Conservation (phyloP, 2,888 invertebrate species). For the Diaprepes abbreviatus region DNA sequence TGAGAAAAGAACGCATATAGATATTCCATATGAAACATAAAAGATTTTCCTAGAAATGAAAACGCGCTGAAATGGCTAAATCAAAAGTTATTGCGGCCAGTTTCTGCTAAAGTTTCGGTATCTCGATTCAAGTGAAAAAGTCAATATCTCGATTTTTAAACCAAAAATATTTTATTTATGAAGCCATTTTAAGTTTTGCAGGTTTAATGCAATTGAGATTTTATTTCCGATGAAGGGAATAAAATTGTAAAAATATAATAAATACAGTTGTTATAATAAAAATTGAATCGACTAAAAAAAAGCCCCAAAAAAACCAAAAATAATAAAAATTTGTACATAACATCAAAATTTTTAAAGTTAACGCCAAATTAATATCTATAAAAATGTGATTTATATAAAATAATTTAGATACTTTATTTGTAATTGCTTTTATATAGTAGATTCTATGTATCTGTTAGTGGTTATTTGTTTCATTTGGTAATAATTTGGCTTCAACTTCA, state of each 20-base stretch:
- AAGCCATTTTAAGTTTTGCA: constrained; percentile 3
- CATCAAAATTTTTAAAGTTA: no score
- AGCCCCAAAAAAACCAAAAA: no score
- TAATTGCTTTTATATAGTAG: no score
- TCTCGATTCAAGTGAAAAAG: constrained; percentile 21
- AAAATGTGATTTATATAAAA: no score
- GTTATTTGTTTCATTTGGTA: no score
- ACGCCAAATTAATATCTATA: no score
- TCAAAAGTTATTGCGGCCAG: constrained; percentile 37
- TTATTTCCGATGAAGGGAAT: background rate
- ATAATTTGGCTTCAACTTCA: no score
- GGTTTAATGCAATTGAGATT: background rate
- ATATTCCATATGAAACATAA: constrained; percentile 22
- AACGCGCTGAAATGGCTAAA: constrained; percentile 36
- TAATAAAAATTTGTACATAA: no score
- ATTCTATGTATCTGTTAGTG: no score
- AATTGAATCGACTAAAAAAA: no score
- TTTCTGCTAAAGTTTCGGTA: constrained; percentile 20
- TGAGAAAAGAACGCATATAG: constrained; percentile 18
- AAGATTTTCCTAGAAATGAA: constrained; percentile 25
- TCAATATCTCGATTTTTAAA: constrained; percentile 9
- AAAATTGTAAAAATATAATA: background rate
- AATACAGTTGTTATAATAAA: no score
- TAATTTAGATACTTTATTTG: no score
- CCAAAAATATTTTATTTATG: constrained; percentile 26